Percentiles rank a stretch among this genome's conserved stretches.
phyloP scores from a whole-genome alignment of 2,113 vertebrate species.

The Otolemur garnettii region DNA sequence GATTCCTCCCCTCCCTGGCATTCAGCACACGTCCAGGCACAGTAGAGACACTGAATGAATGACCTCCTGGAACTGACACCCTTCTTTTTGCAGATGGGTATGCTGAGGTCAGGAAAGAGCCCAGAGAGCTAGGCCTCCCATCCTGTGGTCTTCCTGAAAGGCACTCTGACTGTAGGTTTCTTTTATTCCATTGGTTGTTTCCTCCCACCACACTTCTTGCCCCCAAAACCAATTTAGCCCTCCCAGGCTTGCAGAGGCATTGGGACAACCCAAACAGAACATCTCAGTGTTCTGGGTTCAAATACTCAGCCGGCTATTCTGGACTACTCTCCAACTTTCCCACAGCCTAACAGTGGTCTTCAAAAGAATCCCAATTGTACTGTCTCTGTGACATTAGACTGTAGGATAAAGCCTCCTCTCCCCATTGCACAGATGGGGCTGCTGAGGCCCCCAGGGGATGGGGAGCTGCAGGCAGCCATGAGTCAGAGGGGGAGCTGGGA shows the following conservation, averaged over 20 bases:
- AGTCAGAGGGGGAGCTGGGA: conserved; percentile 85
- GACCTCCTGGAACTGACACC: not conserved
- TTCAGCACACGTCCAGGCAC: not conserved
- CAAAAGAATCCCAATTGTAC: not conserved
- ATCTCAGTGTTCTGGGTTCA: not conserved
- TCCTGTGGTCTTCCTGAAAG: not conserved
- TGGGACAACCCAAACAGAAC: not conserved
- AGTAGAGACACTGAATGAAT: not conserved
- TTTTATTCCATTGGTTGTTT: not conserved
- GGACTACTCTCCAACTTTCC: not conserved
- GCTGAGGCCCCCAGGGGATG: conserved; percentile 80
- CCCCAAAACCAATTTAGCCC: not conserved
- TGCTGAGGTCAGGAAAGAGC: not conserved
- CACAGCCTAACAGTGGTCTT: not conserved
- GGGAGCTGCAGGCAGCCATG: conserved; percentile 75
- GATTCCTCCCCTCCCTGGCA: not conserved
- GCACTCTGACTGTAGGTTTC: not conserved
- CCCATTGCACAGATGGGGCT: conserved; percentile 86
- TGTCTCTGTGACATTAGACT: not conserved
- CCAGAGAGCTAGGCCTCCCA: not conserved
- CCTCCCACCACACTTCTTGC: not conserved
- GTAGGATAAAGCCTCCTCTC: conserved; percentile 68
- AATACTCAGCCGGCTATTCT: not conserved
- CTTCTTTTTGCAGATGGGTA: conserved; percentile 33
- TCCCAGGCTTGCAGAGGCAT: not conserved